Evolutionary conservation across 2,113 vertebrate genomes (phyloP).

Genomic region (Propithecus coquereli): DNA sequence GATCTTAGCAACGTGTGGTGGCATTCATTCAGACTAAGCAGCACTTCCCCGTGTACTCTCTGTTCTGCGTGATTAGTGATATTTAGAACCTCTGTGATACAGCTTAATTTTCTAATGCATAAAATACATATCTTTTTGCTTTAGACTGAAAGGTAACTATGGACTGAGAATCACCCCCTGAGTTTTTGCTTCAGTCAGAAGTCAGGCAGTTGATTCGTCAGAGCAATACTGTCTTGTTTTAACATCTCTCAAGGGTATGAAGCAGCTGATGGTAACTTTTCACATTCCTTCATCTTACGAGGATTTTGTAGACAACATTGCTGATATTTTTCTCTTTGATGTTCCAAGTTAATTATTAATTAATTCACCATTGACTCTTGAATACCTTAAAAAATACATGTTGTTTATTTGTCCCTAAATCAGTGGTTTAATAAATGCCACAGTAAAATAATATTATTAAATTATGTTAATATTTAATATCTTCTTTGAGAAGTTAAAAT

Average conservation of each 20-base stretch:
- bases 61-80: neutral
- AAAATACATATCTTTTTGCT: neutral
- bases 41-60: accelerated
- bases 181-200: neutral
- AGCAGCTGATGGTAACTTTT: neutral
- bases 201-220: neutral
- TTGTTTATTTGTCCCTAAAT: slow-evolving; percentile 14
- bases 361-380: neutral
- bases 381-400: neutral
- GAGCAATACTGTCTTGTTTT: neutral
- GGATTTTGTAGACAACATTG: neutral
- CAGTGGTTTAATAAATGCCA: slow-evolving; percentile 37
- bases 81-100: neutral
- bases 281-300: neutral
- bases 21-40: no score
- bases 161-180: neutral
- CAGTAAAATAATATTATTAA: slow-evolving; percentile 15
- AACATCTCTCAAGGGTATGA: neutral
- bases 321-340: neutral
- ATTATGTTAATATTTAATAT: neutral
- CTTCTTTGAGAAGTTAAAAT: slow-evolving; percentile 54
- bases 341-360: neutral
- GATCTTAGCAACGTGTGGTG: neutral
- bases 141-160: neutral
- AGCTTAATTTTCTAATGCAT: neutral